Conservation (phyloP, 2,113 vertebrate genomes). For the Dendropsophus ebraccatus region DNA sequence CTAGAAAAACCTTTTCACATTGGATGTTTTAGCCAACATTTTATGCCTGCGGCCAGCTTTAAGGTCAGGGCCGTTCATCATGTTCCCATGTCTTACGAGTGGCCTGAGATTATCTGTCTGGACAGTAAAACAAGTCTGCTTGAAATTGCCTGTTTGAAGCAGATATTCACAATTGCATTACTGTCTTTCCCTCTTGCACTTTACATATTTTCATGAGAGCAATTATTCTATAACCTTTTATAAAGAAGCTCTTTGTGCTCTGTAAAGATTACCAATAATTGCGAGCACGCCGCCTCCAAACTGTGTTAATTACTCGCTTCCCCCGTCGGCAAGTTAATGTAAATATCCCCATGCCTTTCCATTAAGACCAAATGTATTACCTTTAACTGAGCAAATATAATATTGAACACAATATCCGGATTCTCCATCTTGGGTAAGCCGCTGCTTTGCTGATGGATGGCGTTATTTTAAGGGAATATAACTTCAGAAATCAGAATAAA, state of each 20-base stretch:
- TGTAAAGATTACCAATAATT: conserved; percentile 25
- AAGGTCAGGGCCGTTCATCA: background rate
- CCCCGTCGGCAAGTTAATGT: conserved; percentile 15
- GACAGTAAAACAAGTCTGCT: background rate
- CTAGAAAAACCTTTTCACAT: too few relatives aligned
- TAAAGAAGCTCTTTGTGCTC: conserved; percentile 15
- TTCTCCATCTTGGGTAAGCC: background rate
- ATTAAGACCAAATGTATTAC: conserved; percentile 6
- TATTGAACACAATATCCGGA: background rate
- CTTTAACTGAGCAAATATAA: conserved; percentile 14
- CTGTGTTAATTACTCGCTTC: conserved; percentile 43
- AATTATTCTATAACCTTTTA: conserved; percentile 24
- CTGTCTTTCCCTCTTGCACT: background rate
- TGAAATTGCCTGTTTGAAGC: background rate
- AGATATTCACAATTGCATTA: background rate
- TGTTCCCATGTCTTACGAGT: background rate
- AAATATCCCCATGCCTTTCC: conserved; percentile 17
- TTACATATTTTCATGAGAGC: conserved; percentile 1
- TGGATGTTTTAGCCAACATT: too few relatives aligned
- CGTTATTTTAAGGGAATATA: background rate
- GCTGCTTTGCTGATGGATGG: background rate
- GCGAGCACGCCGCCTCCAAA: background rate
- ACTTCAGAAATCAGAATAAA: background rate
- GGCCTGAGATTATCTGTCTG: background rate
- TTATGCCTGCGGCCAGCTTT: too few relatives aligned